Evolutionary conservation across 2,797 vertebrate genomes (phyloP), one percentile per base, ranked within the genome.

Genomic region (Muscicapa comitata): DNA sequence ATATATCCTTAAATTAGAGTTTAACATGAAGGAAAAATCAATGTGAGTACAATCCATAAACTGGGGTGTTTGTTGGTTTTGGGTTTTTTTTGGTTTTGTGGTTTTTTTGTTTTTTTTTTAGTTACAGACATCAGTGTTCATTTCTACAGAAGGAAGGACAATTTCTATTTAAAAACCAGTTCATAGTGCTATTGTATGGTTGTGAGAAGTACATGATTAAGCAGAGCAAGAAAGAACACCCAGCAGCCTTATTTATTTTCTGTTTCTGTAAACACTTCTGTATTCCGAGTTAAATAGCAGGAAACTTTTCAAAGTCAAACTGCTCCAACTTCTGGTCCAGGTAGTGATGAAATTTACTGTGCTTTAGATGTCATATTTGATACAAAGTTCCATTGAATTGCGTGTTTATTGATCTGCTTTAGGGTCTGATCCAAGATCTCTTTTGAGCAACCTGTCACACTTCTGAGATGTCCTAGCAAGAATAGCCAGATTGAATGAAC

Each of bases 251-350:
- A 14, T 38, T 79, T 66, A 38, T 78, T 66, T 47, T 66, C 58
- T 66, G 59, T 79, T 93, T 92, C 71, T 82, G 47, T 73, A 90
- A 94, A 90, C 37, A 67, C 9, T 70, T 92, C 29, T 82, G 35
- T 72, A 81, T 84, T 87, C 51, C 50, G 71, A 87, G 65, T 82
- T 85, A 73, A 87, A 74, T 55, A 82, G 4, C 33, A 53, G n/a
- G 18, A 24, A 31, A 37, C 28, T 76, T 77, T 87, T 92, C 31
- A 73, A 50, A 88, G 25, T 55, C 33, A 62, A 80, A 51, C 12
- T 40, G 6, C 65, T 86, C 7, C 35, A 70, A 40, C 33, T 88
- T 79, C 29, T 51, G 20, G 37, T 33, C 28, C 48, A 90, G 63
- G 78, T 83, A 88, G 35, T 37, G 58, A 29, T 21, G 31, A 94